A percentile compares a stretch with the other conserved stretches of the same genome.
Evolutionary conservation across 2,113 vertebrate genomes (phyloP).

Genomic region (Herpetotheres cachinnans): DNA sequence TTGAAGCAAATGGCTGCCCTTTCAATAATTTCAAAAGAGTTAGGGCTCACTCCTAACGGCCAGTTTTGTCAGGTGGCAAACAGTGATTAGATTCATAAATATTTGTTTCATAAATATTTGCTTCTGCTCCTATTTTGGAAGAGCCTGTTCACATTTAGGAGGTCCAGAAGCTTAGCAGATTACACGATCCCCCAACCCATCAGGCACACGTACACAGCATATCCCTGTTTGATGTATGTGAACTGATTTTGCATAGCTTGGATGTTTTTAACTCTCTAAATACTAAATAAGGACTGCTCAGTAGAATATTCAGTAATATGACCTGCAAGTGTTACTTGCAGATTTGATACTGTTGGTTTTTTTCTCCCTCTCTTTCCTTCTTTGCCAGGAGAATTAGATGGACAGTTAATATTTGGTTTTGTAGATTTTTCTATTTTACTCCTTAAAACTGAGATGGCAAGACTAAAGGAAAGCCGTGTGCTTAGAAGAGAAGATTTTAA

Average conservation of each 20-base stretch:
- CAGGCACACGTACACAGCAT: not conserved
- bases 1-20: not conserved
- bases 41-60: not conserved
- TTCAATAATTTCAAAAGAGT: not conserved
- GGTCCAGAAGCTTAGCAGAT: not conserved
- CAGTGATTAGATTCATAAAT: not conserved
- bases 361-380: not conserved
- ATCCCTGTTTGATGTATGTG: not conserved
- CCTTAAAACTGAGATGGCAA: not conserved
- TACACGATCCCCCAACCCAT: not conserved
- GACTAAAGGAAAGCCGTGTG: not conserved
- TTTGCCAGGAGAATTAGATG: not conserved
- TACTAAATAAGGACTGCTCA: not conserved
- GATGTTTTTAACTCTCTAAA: not conserved
- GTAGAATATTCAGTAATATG: not conserved
- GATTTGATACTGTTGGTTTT: not conserved
- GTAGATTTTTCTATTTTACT: not conserved
- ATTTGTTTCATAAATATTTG: not conserved
- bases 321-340: not conserved
- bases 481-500: not conserved
- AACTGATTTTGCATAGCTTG: not conserved
- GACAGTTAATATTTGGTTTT: not conserved
- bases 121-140: not conserved
- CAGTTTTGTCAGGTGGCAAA: not conserved
- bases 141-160: not conserved